phyloP scores from a whole-genome alignment of 2,113 vertebrate species.

The Silurus meridionalis region DNA sequence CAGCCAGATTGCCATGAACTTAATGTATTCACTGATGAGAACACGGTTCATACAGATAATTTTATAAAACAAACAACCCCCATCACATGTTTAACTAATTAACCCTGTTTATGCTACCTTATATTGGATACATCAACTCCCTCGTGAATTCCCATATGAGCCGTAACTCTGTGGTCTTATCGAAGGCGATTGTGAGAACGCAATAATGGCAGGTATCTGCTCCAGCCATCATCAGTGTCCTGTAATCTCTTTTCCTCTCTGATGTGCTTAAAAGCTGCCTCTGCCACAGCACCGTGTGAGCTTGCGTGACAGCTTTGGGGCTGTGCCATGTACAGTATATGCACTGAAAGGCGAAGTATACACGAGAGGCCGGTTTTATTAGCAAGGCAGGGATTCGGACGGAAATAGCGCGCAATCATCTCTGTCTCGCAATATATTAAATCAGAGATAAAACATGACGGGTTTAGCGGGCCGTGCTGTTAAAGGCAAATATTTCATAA shows the following conservation, averaged over 20 bases:
- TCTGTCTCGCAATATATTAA: not conserved
- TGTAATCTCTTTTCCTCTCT: slow-evolving; percentile 10
- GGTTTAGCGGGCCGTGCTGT: not conserved
- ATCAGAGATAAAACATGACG: not conserved
- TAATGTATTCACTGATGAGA: not conserved
- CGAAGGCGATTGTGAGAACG: not conserved
- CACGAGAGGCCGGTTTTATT: not conserved
- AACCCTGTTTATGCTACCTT: not conserved
- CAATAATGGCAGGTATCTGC: not conserved
- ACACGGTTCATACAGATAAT: not conserved
- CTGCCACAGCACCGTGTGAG: not conserved
- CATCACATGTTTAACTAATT: not conserved
- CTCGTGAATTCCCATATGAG: not conserved
- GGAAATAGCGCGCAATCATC: not conserved
- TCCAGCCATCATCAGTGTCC: not conserved
- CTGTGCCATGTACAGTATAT: not conserved
- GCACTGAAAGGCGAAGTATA: not conserved
- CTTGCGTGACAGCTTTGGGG: not conserved
- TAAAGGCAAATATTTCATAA: not conserved
- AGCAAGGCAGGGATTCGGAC: not conserved
- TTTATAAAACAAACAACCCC: too few species aligned
- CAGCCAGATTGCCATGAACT: not conserved
- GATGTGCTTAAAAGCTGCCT: not conserved
- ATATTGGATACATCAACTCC: not conserved
- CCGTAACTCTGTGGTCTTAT: not conserved